Evolutionary conservation across 2,888 invertebrate genomes (phyloP).

Genomic region (Idaea aversata): DNA sequence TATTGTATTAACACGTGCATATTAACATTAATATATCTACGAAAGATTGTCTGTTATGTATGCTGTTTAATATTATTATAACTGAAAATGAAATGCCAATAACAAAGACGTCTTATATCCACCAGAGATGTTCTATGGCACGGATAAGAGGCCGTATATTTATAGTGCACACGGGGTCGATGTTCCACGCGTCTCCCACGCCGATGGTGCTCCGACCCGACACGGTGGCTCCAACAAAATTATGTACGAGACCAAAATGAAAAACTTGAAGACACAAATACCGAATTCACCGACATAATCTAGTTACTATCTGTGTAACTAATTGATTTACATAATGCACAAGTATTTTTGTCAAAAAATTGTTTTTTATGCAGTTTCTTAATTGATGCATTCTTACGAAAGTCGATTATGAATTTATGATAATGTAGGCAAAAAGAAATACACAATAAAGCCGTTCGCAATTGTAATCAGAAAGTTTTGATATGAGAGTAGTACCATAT

Average conservation of each 20-base stretch:
- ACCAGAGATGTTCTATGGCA: constrained; percentile 52
- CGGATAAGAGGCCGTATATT: constrained; percentile 67
- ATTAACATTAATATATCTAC: neutral
- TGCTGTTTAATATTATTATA: constrained; percentile 3
- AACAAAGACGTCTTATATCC: constrained; percentile 32
- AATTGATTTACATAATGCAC: neutral
- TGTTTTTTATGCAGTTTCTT: neutral
- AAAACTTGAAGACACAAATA: constrained; percentile 6
- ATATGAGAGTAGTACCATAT: constrained; percentile 21
- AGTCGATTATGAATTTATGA: neutral
- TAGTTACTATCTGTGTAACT: neutral
- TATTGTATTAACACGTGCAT: neutral
- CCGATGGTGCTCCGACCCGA: constrained; percentile 48
- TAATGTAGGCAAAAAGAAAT: neutral
- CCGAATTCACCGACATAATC: constrained; percentile 8
- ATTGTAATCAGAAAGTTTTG: constrained; percentile 16
- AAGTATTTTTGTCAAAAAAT: neutral
- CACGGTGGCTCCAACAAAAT: constrained; percentile 56
- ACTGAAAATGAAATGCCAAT: neutral
- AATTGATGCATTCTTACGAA: neutral
- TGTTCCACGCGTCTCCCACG: constrained; percentile 72
- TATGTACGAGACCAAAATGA: constrained; percentile 31
- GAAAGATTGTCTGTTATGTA: constrained; percentile 1
- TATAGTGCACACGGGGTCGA: constrained; percentile 76
- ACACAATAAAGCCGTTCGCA: neutral